Evolutionary conservation across 2,888 invertebrate genomes (phyloP).

Genomic region (Eulithis testata): DNA sequence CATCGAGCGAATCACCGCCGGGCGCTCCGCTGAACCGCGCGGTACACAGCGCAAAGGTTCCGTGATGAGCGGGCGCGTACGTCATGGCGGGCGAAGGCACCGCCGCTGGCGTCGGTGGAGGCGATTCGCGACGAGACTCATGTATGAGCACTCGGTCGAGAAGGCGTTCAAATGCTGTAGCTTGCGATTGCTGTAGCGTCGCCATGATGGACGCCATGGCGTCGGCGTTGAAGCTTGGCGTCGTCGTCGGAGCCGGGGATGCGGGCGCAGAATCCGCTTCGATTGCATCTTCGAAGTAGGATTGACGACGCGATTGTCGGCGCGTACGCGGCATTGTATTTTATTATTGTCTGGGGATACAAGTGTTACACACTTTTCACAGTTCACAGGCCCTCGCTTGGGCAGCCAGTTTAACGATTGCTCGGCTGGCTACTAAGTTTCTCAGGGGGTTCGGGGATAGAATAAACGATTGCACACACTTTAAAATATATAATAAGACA

Average conservation of each 20-base stretch:
- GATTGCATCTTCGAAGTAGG: neutral
- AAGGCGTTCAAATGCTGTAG: slow-evolving; percentile 1
- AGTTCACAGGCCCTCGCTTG: neutral
- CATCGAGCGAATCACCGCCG: neutral
- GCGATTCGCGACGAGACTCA: slow-evolving; percentile 3
- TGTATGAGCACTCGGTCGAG: slow-evolving; percentile 1
- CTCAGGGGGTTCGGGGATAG: no score
- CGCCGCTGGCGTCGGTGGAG: slow-evolving; percentile 3
- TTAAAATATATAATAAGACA: no score
- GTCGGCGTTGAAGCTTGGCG: neutral
- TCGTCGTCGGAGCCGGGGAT: neutral
- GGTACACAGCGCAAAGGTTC: slow-evolving; percentile 32
- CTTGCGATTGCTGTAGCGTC: neutral
- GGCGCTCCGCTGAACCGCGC: slow-evolving; percentile 32
- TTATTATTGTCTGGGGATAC: slow-evolving; percentile 2
- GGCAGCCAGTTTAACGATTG: no score
- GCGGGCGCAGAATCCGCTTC: neutral
- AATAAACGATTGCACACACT: no score
- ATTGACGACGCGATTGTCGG: slow-evolving; percentile 3
- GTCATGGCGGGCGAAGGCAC: slow-evolving; percentile 15
- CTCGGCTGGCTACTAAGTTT: no score
- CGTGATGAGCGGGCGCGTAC: slow-evolving; percentile 6
- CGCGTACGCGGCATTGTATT: slow-evolving; percentile 5
- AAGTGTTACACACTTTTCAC: neutral
- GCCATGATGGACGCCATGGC: neutral